Conservation (phyloP, 1,140 invertebrate species). For the Drosophila novamexicana region DNA sequence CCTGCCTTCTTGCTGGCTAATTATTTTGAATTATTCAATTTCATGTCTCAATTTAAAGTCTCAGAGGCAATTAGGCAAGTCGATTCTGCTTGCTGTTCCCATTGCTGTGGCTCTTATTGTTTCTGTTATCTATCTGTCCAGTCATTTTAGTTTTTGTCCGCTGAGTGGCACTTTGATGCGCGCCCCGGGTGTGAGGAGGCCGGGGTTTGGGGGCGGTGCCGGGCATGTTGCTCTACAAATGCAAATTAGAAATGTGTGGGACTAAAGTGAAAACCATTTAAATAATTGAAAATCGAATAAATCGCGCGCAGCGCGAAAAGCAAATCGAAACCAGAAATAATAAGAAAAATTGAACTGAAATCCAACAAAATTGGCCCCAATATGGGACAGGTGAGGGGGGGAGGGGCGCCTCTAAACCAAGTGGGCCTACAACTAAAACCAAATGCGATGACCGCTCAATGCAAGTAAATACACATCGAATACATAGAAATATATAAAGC, state of each 20-base stretch:
- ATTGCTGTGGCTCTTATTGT: slow-evolving; percentile 25
- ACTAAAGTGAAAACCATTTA: slow-evolving; percentile 76
- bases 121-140: slow-evolving; percentile 43
- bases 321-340: slow-evolving; percentile 38
- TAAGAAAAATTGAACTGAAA: slow-evolving; percentile 34
- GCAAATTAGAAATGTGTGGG: slow-evolving; percentile 70
- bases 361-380: neutral
- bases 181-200: slow-evolving; percentile 22
- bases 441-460: slow-evolving; percentile 41
- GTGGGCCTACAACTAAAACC: slow-evolving; percentile 50
- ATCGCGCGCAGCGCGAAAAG: slow-evolving; percentile 47
- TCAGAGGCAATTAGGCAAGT: slow-evolving; percentile 73
- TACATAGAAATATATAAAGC: slow-evolving; percentile 11
- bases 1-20: slow-evolving; percentile 59
- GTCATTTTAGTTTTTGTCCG: slow-evolving; percentile 65
- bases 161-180: slow-evolving; percentile 78
- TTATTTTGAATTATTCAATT: slow-evolving; percentile 84
- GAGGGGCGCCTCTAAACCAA: slow-evolving; percentile 37
- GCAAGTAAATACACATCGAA: slow-evolving; percentile 24
- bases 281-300: slow-evolving; percentile 82
- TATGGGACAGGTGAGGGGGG: slow-evolving; percentile 4
- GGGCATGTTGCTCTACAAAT: slow-evolving; percentile 49
- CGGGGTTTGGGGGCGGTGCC: neutral
- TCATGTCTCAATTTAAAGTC: slow-evolving; percentile 82
- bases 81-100: slow-evolving; percentile 22